A percentile compares a stretch with the other conserved stretches of the same genome.
These are phyloP conservation scores for Cotesia typhae DNA, from an alignment of 1,140 invertebrate genomes.

Conservation along the genomic window DNA sequence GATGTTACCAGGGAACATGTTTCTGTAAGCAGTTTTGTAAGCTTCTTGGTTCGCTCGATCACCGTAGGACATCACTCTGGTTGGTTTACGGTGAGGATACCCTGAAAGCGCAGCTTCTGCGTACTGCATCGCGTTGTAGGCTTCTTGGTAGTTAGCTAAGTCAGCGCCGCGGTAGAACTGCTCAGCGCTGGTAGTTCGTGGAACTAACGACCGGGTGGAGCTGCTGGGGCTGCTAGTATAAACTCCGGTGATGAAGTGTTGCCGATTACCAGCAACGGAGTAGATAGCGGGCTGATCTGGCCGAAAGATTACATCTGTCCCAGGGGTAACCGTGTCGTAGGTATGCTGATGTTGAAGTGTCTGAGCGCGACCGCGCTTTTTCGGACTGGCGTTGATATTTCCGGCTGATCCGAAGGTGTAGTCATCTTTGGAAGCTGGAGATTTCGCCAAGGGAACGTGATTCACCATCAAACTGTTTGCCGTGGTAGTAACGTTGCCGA, in stretches of 20 bases:
- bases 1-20: constrained; percentile 77
- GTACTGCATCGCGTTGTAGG: constrained; percentile 52
- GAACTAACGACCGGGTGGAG: constrained; percentile 62
- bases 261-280: constrained; percentile 76
- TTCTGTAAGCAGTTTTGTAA: constrained; percentile 73
- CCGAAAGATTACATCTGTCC: constrained; percentile 68
- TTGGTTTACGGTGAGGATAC: constrained; percentile 60
- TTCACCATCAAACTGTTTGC: constrained; percentile 49
- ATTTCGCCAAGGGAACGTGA: constrained; percentile 52
- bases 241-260: constrained; percentile 75
- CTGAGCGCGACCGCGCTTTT: constrained; percentile 55
- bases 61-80: constrained; percentile 62
- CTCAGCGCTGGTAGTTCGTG: constrained; percentile 66
- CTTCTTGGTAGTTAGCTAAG: constrained; percentile 68
- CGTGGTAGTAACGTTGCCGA: constrained; percentile 41
- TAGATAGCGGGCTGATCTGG: constrained; percentile 77
- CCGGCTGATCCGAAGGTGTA: constrained; percentile 54
- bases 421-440: constrained; percentile 55
- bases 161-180: constrained; percentile 74
- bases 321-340: constrained; percentile 46
- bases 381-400: constrained; percentile 53
- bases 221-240: constrained; percentile 71
- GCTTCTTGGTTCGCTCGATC: constrained; percentile 72
- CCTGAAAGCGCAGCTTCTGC: constrained; percentile 54
- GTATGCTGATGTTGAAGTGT: constrained; percentile 51